Percentiles rank a stretch among this genome's conserved stretches.
Conservation (phyloP, 2,888 invertebrate genomes). For the Synanthedon formicaeformis region DNA sequence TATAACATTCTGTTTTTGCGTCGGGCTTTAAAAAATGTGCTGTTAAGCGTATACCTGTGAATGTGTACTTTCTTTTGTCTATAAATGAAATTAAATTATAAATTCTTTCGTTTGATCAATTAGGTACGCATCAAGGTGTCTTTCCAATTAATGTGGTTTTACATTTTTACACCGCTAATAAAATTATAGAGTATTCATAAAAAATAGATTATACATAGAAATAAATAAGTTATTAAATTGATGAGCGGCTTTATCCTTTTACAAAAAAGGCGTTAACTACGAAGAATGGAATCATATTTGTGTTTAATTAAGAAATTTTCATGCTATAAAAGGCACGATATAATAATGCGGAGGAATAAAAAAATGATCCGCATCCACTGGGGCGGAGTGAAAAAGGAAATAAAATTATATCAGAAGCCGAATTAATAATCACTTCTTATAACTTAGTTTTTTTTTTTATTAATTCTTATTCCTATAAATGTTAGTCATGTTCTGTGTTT, state of each 20-base stretch:
- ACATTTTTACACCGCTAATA: not conserved
- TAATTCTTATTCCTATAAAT: too few relatives aligned
- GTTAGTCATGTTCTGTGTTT: too few relatives aligned
- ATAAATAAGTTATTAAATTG: conserved; percentile 54
- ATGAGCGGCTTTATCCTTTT: conserved; percentile 52
- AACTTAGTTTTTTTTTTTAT: conserved; percentile 4
- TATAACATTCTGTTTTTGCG: too few relatives aligned
- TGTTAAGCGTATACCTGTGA: too few relatives aligned
- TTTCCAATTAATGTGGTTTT: not conserved
- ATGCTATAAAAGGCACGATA: conserved; percentile 48
- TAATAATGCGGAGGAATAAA: conserved; percentile 27
- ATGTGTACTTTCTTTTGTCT: too few relatives aligned
- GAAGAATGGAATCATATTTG: conserved; percentile 50
- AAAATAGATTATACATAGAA: conserved; percentile 36
- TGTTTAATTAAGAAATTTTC: conserved; percentile 62
- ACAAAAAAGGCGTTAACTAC: conserved; percentile 55
- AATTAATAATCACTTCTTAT: conserved; percentile 11
- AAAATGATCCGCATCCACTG: conserved; percentile 8
- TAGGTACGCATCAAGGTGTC: too few relatives aligned
- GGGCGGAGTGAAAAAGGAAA: conserved; percentile 14
- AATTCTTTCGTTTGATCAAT: too few relatives aligned
- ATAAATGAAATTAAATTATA: too few relatives aligned
- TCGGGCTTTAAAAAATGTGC: too few relatives aligned
- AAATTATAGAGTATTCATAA: conserved; percentile 6
- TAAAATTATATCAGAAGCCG: conserved; percentile 30